Percentiles rank a stretch among this genome's conserved stretches.
Conservation (phyloP, 1,140 invertebrate genomes). For the Drosophila guanche region DNA sequence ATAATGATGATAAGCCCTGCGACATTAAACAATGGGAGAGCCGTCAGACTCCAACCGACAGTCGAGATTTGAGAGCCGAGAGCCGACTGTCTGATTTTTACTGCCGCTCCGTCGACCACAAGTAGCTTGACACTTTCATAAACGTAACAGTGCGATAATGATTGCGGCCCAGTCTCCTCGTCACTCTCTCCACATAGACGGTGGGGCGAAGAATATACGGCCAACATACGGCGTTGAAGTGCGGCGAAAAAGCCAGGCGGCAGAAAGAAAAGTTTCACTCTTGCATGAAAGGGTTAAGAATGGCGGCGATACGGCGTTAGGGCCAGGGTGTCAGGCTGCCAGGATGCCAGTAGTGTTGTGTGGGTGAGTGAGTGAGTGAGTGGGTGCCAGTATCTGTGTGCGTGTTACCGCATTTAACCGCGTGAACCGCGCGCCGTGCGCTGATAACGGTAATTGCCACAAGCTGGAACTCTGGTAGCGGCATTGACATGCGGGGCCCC, state of each 20-base stretch:
- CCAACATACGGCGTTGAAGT: slow-evolving; percentile 76
- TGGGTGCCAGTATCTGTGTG: slow-evolving; percentile 56
- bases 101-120: slow-evolving; percentile 74
- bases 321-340: too few species aligned
- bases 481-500: slow-evolving; percentile 25
- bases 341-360: slow-evolving; percentile 33
- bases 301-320: slow-evolving; percentile 32
- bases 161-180: slow-evolving; percentile 56
- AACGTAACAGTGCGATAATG: slow-evolving; percentile 82
- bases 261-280: slow-evolving; percentile 66
- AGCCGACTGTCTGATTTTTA: slow-evolving; percentile 69
- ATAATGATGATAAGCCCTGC: slow-evolving; percentile 73
- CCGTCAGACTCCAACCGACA: slow-evolving; percentile 7
- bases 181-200: slow-evolving; percentile 31
- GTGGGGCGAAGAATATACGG: slow-evolving; percentile 4
- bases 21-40: slow-evolving; percentile 74
- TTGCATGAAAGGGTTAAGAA: slow-evolving; percentile 78
- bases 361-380: slow-evolving; percentile 31
- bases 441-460: slow-evolving; percentile 82
- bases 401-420: slow-evolving; percentile 79
- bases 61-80: neutral
- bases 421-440: slow-evolving; percentile 76
- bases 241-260: slow-evolving; percentile 61
- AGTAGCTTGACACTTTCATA: slow-evolving; percentile 82
- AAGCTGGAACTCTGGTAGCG: slow-evolving; percentile 60